Percentiles rank a stretch among this genome's conserved stretches.
Conservation (phyloP, 1,140 invertebrate species). For the Musca vetustissima region DNA sequence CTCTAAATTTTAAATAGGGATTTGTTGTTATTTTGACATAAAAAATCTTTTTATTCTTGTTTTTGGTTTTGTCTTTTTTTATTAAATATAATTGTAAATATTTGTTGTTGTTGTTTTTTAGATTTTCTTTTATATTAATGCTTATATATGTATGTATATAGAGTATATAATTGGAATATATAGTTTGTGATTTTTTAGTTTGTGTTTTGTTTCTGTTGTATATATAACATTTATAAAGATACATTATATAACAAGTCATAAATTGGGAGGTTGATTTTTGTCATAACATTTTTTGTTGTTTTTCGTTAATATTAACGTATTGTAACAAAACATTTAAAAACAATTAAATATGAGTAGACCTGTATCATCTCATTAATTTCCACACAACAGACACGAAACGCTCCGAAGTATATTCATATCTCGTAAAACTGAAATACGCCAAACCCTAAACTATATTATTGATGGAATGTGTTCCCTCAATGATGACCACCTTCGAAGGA, state of each 20-base stretch:
- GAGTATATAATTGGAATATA: constrained; percentile 23
- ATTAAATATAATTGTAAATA: constrained; percentile 24
- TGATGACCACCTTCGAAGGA: too few relatives aligned
- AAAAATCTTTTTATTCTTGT: constrained; percentile 13
- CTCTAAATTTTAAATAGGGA: constrained; percentile 11
- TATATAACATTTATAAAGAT: constrained; percentile 25
- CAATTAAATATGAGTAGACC: too few relatives aligned
- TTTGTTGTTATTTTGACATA: constrained; percentile 5
- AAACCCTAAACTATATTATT: too few relatives aligned
- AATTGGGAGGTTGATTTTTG: constrained; percentile 18
- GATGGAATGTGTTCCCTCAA: too few relatives aligned
- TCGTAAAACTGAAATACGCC: too few relatives aligned
- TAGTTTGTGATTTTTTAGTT: not conserved
- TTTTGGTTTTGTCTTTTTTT: constrained; percentile 5
- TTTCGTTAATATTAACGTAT: too few relatives aligned
- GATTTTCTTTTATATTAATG: constrained; percentile 1
- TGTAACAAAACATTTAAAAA: too few relatives aligned
- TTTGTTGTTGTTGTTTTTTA: not conserved
- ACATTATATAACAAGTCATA: constrained; percentile 19
- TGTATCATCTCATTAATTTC: too few relatives aligned
- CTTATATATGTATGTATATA: constrained; percentile 6
- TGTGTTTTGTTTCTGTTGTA: not conserved
- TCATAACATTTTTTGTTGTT: not conserved
- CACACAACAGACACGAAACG: too few relatives aligned
- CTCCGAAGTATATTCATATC: too few relatives aligned